Evolutionary conservation across 2,797 vertebrate genomes (phyloP).

Genomic region (Sebastiscus tertius): DNA sequence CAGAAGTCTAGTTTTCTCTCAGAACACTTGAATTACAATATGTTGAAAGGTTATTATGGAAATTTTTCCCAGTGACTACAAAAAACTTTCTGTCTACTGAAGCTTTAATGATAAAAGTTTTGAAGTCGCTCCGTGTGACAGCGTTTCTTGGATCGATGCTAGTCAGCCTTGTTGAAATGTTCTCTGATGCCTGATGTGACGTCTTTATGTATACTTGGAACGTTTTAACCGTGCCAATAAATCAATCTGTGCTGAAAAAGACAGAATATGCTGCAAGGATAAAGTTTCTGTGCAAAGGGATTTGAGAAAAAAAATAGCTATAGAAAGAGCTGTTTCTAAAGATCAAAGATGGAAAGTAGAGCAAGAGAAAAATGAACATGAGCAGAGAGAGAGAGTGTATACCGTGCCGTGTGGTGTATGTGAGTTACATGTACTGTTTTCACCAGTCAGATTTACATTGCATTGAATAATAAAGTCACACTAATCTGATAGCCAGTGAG

Average conservation of each 20-base stretch:
- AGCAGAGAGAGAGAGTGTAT: background rate
- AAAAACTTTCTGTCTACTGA: no score
- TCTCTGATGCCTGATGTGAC: background rate
- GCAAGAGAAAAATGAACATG: background rate
- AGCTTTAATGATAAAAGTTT: background rate
- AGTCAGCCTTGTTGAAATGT: background rate
- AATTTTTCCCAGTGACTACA: no score
- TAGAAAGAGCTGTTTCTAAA: background rate
- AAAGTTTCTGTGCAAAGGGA: background rate
- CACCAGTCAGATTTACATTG: conserved; percentile 1
- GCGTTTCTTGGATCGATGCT: background rate
- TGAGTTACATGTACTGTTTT: background rate
- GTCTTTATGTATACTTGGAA: background rate
- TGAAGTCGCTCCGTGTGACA: background rate
- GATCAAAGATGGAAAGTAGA: background rate
- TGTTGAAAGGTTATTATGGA: no score
- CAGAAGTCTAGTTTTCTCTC: no score
- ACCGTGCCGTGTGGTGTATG: background rate
- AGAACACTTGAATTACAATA: no score
- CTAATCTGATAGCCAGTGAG: conserved; percentile 12
- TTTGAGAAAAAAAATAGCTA: background rate
- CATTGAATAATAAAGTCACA: conserved; percentile 33
- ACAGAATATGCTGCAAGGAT: background rate
- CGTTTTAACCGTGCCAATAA: background rate
- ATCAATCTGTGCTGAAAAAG: background rate